phyloP scores from a whole-genome alignment of 2,797 vertebrate species.

The Chloroceryle amazona region DNA sequence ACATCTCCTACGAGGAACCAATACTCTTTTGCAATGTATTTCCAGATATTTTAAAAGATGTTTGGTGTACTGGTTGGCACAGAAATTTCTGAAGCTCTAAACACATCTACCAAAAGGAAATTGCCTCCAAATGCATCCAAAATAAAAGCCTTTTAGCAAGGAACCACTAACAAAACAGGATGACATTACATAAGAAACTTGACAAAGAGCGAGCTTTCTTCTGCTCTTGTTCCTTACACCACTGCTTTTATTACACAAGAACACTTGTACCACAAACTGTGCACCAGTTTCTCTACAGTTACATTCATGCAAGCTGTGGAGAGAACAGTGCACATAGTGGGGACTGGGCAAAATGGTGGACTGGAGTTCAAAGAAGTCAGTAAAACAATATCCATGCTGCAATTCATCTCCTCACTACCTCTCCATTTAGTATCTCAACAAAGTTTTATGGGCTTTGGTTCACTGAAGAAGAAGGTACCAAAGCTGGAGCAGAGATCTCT shows the following conservation, averaged over 20 bases:
- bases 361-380: neutral
- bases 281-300: neutral
- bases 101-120: neutral
- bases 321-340: neutral
- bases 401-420: neutral
- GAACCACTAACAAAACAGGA: neutral
- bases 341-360: neutral
- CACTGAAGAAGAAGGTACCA: neutral
- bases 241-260: neutral
- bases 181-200: neutral
- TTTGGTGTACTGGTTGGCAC: neutral
- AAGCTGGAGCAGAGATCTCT: neutral
- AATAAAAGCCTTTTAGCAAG: neutral
- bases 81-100: neutral
- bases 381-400: neutral
- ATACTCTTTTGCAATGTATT: neutral
- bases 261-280: neutral
- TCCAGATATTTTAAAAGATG: neutral
- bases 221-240: neutral
- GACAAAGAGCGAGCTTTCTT: neutral
- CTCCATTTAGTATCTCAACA: neutral
- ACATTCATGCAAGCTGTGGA: rapidly evolving
- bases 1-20: neutral
- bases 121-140: neutral
- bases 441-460: neutral